phyloP scores from a whole-genome alignment of 2,797 vertebrate genomes.

The Monodelphis domestica region DNA sequence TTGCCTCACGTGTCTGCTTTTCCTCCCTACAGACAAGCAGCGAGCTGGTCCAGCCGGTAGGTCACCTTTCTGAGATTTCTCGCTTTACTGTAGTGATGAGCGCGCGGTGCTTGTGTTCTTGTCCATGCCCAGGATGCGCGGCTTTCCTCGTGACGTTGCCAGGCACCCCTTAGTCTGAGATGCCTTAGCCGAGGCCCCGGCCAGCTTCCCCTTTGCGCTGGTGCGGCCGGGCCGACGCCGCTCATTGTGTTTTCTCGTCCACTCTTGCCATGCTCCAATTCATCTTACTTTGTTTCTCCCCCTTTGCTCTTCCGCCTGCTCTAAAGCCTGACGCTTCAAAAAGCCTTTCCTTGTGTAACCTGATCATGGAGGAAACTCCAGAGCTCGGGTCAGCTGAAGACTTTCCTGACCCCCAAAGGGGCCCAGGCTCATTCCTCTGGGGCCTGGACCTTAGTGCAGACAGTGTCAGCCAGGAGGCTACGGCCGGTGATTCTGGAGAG shows the following conservation, averaged over 20 bases:
- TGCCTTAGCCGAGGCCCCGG: constrained; percentile 66
- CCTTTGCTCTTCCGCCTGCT: constrained; percentile 86
- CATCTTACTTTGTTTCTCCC: constrained; percentile 84
- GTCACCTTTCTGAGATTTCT: constrained; percentile 80
- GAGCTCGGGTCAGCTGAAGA: constrained; percentile 86
- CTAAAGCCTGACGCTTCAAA: constrained; percentile 90
- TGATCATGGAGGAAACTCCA: constrained; percentile 86
- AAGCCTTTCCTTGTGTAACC: constrained; percentile 89
- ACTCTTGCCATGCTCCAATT: constrained; percentile 84
- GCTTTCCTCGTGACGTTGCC: constrained; percentile 61
- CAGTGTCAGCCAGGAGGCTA: constrained; percentile 82
- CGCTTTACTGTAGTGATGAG: constrained; percentile 45
- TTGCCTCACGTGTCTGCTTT: constrained; percentile 71
- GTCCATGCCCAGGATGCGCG: constrained; percentile 68
- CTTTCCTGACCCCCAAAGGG: constrained; percentile 82
- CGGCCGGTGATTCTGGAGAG: constrained; percentile 79
- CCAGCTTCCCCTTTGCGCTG: constrained; percentile 74
- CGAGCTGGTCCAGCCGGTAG: constrained; percentile 91
- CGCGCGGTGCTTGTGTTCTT: constrained; percentile 61
- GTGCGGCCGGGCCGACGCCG: constrained; percentile 67
- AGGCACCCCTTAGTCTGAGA: constrained; percentile 65
- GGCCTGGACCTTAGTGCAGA: constrained; percentile 89
- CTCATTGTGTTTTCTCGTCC: constrained; percentile 84
- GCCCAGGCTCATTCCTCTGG: constrained; percentile 89
- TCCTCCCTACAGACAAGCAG: constrained; percentile 86